Evolutionary conservation across 2,888 invertebrate genomes (phyloP), one percentile per base, ranked within the genome.

Genomic region (Drosophila conformis): DNA sequence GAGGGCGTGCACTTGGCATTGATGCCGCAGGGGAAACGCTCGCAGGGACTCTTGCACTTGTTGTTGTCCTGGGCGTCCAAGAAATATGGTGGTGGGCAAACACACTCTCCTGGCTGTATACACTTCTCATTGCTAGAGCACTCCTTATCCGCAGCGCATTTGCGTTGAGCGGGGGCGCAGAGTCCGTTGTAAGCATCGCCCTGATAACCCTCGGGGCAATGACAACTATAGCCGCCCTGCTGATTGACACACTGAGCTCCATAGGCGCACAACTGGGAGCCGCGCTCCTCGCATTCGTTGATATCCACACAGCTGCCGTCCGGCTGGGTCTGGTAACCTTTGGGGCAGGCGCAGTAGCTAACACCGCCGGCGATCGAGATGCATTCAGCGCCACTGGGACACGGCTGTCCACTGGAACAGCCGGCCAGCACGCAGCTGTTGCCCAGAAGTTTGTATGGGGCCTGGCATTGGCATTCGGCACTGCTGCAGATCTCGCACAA

Each of bases 301-400:
- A 97, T 95, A 92, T 98, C 97, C 1, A 79, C 76, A 90, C 98
- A 98, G n/a, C 96, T 95, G 21, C 97, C 97, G 88, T 97, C 97
- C 2, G 94, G 90, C 66, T 95, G 95, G 29, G 97, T 96, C 68
- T 95, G 95, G 92, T 95, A 98, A 21, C 98, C 98, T 91, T 97
- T 96, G 8, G 98, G 98, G 91, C 98, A 98, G 58, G 98, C 98
- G 88, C 98, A 98, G 91, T 98, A 98, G 92, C 98, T 98, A 2
- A 97, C 96, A 58, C 97, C 97, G 33, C 97, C 97, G 18, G 98
- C 96, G 81, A 98, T 98, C 5, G 96, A 95, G 65, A 98, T 97
- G 89, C 98, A 98, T 90, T 98, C 97, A 1, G 98, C 98, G 13
- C 97, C 98, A 73, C 95, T 94, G 2, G 97, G 97, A 92, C 98